Evolutionary conservation across 2,797 vertebrate genomes (phyloP).

Genomic region (Alca torda): DNA sequence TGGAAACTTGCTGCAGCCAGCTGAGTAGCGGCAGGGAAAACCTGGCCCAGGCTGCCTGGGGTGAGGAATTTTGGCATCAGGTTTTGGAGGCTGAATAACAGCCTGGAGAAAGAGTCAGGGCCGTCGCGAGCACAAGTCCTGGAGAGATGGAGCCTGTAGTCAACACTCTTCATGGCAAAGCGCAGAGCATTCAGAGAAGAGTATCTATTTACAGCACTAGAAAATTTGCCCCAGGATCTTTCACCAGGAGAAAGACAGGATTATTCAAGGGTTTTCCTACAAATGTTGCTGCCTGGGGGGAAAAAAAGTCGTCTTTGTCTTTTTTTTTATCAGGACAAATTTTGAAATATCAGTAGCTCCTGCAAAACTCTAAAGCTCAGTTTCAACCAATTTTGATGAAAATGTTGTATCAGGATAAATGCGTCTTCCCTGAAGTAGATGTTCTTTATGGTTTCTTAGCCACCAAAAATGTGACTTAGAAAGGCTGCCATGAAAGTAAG

Average conservation of each 20-base stretch:
- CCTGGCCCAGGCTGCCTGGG: background rate
- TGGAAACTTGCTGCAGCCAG: background rate
- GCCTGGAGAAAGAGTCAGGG: background rate
- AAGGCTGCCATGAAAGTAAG: background rate
- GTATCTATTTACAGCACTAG: background rate
- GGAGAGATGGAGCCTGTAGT: background rate
- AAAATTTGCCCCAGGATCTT: background rate
- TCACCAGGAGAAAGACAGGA: background rate
- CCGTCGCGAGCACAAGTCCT: background rate
- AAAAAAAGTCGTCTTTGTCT: too few relatives aligned
- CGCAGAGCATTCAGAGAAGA: background rate
- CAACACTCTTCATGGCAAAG: background rate
- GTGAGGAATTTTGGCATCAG: background rate
- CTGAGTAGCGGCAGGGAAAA: background rate
- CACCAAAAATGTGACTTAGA: background rate
- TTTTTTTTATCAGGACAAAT: background rate
- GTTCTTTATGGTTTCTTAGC: background rate
- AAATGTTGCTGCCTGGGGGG: background rate
- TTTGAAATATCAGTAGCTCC: background rate
- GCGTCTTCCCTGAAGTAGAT: background rate
- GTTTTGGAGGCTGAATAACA: background rate
- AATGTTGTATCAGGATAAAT: background rate
- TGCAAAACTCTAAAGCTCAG: background rate
- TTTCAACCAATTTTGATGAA: background rate
- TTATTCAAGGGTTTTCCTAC: background rate